A percentile compares a stretch with the other conserved stretches of the same genome.
phyloP scores from a whole-genome alignment of 2,888 invertebrate genomes.

The Callinectes sapidus region DNA sequence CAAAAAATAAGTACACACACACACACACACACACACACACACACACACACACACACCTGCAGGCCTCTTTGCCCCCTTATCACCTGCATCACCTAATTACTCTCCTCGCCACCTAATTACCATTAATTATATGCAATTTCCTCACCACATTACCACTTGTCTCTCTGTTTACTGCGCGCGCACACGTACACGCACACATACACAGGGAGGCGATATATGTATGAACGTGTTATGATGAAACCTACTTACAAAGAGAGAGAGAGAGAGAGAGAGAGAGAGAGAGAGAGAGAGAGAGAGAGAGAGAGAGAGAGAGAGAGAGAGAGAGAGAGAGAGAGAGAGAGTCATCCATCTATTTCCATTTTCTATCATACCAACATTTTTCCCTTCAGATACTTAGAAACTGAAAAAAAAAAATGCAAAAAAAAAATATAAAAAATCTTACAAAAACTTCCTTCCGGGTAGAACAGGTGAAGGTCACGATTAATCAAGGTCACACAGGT shows the following conservation, averaged over 20 bases:
- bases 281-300: too few species aligned
- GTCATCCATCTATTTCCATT: neutral
- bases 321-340: neutral
- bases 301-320: too few species aligned
- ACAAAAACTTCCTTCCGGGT: neutral
- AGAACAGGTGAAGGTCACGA: neutral
- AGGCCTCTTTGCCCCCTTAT: neutral
- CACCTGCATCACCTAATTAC: slow-evolving; percentile 14
- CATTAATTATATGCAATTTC: slow-evolving; percentile 14
- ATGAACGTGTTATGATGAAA: neutral
- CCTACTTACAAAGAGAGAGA: neutral
- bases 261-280: neutral
- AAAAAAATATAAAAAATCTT: neutral
- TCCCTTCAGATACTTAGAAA: neutral
- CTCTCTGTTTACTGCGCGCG: neutral
- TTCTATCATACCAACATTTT: neutral
- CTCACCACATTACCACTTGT: neutral
- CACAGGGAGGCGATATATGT: too few species aligned
- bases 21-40: slow-evolving; percentile 22
- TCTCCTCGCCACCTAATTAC: slow-evolving; percentile 23
- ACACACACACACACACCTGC: slow-evolving; percentile 27
- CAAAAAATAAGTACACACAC: neutral
- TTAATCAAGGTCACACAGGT: slow-evolving; percentile 1
- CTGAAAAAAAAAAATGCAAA: neutral
- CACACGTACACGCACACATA: neutral